Percentiles rank a stretch among this genome's conserved stretches.
Evolutionary conservation across 2,797 vertebrate genomes (phyloP).

Genomic region (Leptatherina wallacei): DNA sequence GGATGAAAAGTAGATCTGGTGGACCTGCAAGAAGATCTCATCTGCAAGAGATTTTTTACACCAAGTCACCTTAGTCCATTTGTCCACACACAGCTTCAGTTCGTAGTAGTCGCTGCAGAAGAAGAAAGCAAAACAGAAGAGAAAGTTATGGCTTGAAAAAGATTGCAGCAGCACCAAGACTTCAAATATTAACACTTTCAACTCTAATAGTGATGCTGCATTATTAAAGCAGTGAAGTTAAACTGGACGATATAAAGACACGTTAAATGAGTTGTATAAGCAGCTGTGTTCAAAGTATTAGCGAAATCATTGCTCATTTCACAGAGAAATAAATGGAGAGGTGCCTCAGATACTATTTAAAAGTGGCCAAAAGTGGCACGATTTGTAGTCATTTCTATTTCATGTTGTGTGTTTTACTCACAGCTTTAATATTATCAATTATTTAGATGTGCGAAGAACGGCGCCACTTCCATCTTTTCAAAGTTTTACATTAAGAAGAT

Average conservation of each 20-base stretch:
- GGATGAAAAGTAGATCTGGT: constrained; percentile 66
- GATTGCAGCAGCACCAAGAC: background rate
- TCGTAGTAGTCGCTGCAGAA: constrained; percentile 68
- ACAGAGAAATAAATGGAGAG: background rate
- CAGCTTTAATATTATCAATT: no score
- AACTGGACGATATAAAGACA: background rate
- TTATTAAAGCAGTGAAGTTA: background rate
- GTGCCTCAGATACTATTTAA: background rate
- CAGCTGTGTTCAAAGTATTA: background rate
- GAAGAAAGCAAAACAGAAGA: constrained; percentile 8
- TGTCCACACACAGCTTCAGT: constrained; percentile 66
- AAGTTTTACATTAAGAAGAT: no score
- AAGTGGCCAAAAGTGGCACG: background rate
- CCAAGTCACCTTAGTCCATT: accelerated
- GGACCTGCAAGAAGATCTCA: constrained; percentile 71
- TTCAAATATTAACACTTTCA: background rate
- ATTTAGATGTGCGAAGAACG: accelerated
- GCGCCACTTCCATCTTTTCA: no score
- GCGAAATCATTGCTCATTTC: background rate
- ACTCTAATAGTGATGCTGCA: no score
- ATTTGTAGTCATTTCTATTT: background rate
- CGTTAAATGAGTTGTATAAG: background rate
- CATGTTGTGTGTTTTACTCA: background rate
- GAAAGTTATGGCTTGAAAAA: background rate
- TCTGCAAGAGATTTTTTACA: constrained; percentile 57